These are phyloP conservation scores for Enteromius argenteus DNA, from an alignment of 2,797 vertebrate genomes.

Conservation along the genomic window DNA sequence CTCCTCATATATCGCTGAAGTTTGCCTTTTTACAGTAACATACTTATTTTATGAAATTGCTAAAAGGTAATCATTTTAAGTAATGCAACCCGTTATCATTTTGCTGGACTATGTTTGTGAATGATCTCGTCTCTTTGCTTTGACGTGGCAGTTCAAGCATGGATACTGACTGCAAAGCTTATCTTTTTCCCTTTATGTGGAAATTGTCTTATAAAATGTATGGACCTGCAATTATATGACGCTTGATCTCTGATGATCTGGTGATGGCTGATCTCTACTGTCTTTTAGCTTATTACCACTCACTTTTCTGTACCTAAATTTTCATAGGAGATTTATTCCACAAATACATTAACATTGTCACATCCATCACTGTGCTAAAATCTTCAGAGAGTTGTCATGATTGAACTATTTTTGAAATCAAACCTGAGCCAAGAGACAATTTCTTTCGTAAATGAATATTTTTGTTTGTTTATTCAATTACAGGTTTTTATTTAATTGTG, in stretches of 20 bases:
- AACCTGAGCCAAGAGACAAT: not conserved
- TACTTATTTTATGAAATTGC: not conserved
- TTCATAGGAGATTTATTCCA: too few species aligned
- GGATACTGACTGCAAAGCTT: constrained; percentile 9
- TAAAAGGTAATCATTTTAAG: not conserved
- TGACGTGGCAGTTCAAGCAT: not conserved
- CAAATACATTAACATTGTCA: too few species aligned
- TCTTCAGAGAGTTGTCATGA: too few species aligned
- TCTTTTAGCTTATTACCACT: not conserved
- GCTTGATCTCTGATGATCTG: constrained; percentile 62
- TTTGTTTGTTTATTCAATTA: not conserved
- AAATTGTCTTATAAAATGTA: constrained; percentile 1
- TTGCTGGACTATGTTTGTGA: constrained; percentile 56
- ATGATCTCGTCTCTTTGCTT: not conserved
- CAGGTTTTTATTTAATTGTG: not conserved
- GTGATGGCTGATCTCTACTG: constrained; percentile 72
- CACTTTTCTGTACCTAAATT: not conserved
- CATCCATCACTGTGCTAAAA: too few species aligned
- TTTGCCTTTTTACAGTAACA: not conserved
- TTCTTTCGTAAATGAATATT: not conserved
- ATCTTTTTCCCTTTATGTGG: constrained; percentile 2
- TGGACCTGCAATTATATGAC: constrained; percentile 42
- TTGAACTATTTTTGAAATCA: not conserved
- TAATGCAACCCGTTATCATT: constrained; percentile 29
- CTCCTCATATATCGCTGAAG: not conserved